Percentiles rank a stretch among this genome's conserved stretches.
phyloP scores from a whole-genome alignment of 2,797 vertebrate genomes.

The Pogonophryne albipinna region DNA sequence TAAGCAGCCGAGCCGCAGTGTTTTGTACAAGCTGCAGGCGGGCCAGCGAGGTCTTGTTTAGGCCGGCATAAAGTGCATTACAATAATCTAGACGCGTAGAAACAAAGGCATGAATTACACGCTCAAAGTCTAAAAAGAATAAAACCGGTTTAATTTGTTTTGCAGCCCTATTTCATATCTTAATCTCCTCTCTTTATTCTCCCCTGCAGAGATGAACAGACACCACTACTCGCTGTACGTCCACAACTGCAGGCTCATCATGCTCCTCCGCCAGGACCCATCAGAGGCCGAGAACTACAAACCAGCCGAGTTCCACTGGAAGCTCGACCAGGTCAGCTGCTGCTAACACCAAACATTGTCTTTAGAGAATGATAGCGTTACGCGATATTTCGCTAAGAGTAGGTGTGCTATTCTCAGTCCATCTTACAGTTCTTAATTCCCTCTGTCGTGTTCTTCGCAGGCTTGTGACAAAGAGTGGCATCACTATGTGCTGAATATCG shows the following conservation, averaged over 20 bases:
- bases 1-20: too few species aligned
- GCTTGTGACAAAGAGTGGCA: conserved; percentile 99
- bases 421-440: not conserved
- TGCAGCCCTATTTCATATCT: not conserved
- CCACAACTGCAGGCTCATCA: conserved; percentile 94
- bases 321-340: conserved; percentile 90
- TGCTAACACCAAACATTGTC: not conserved
- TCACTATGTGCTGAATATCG: conserved; percentile 95
- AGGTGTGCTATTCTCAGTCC: not conserved
- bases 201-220: conserved; percentile 92
- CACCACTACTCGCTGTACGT: conserved; percentile 95
- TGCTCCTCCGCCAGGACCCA: conserved; percentile 95
- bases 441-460: conserved; percentile 71
- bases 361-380: not conserved
- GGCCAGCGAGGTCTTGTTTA: too few species aligned
- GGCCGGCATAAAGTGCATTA: too few species aligned
- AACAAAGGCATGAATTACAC: too few species aligned
- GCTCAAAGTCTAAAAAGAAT: too few species aligned
- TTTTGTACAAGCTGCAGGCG: too few species aligned
- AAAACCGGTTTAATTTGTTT: too few species aligned
- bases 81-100: too few species aligned
- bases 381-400: not conserved
- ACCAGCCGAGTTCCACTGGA: conserved; percentile 99
- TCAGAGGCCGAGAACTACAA: conserved; percentile 90
- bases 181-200: conserved; percentile 9